Evolutionary conservation across 2,888 invertebrate genomes (phyloP).

Genomic region (Rhopalosiphum nymphaeae): DNA sequence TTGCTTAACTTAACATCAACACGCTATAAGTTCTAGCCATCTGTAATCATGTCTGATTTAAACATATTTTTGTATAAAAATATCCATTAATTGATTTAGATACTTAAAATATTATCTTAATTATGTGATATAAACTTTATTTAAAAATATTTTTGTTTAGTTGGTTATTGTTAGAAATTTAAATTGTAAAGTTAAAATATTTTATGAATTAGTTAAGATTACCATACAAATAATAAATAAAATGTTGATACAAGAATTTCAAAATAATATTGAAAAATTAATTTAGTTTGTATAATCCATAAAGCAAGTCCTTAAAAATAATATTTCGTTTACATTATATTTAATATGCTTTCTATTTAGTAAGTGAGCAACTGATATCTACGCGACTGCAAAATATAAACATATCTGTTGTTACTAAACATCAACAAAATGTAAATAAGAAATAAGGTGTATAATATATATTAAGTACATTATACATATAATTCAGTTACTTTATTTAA

Average conservation of each 20-base stretch:
- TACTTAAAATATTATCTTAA: not conserved
- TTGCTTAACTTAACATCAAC: not conserved
- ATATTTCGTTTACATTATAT: not conserved
- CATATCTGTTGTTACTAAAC: not conserved
- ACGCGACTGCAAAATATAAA: not conserved
- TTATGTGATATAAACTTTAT: not conserved
- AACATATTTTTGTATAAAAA: not conserved
- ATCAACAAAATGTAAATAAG: not conserved
- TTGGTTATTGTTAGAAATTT: not conserved
- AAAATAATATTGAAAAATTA: not conserved
- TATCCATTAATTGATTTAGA: not conserved
- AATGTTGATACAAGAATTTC: not conserved
- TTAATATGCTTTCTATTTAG: not conserved
- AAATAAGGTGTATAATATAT: not conserved
- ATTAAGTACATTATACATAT: not conserved
- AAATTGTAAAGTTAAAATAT: not conserved
- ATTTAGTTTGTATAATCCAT: not conserved
- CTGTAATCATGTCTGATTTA: not conserved
- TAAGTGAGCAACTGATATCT: not conserved
- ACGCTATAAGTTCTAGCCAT: not conserved
- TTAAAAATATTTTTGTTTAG: not conserved
- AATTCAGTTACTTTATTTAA: not conserved
- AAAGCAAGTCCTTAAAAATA: not conserved
- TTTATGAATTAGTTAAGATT: not conserved
- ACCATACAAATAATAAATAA: not conserved